Evolutionary conservation across 1,140 invertebrate species (phyloP), one percentile per base, ranked within the genome.

Genomic region (Cotesia typhae): DNA sequence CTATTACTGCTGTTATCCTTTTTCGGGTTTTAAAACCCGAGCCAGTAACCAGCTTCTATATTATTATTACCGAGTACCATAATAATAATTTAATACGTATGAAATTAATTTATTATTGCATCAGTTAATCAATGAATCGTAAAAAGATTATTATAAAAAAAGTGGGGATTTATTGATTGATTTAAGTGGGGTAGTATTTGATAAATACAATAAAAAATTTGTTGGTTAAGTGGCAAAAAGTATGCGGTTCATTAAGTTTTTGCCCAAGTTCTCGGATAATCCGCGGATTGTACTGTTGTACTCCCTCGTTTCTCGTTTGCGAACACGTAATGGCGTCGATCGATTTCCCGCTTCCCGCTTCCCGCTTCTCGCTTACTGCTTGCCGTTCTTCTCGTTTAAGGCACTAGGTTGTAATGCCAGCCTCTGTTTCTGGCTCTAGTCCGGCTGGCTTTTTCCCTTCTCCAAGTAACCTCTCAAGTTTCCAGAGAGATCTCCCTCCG

Each of bases 41-140:
- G 72, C 74, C 76, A 28, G 66, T 75, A 76, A 76, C 76, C 74
- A 77, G 75, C 77, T 79, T 75, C 41, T 76, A 78, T 80, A 79
- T 84, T 80, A 82, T 82, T 80, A 84, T 84, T 84, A 81, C 78
- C 78, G 71, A 65, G 53, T 73, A 67, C 70, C 70, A 41, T 41
- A 52, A 14, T 14, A 55, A 28, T 28, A 28, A 28, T 28, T 28
- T 28, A 28, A 28, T 28, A 28, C 28, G 2, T 28, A 28, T 28
- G 28, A 28, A 28, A 2, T 17, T 17, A 17, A 17, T 28, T 28
- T 28, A 28, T 2, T 28, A 28, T 28, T 2, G 28, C 28, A 28
- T 28, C 0, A 28, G 28, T 28, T 28, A 28, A 28, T 28, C 28
- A 28, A 28, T 28, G 28, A 28, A 28, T 28, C 1, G 28, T 28